Conservation (phyloP, 2,888 invertebrate genomes). For the Lepas anatifera region DNA sequence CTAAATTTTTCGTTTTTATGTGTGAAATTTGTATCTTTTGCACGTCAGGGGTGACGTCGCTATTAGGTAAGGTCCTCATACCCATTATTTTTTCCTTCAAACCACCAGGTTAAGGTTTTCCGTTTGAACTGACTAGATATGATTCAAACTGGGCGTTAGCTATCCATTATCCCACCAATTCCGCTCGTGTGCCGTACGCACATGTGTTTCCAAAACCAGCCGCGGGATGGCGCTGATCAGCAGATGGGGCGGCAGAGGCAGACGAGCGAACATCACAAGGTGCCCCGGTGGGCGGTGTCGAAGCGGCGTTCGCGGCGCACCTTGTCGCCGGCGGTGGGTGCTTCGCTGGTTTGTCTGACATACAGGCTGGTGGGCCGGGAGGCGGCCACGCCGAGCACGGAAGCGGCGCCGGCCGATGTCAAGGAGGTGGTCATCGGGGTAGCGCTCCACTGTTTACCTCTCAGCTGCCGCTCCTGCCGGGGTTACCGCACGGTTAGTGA, state of each 20-base stretch:
- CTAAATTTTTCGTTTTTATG: no score
- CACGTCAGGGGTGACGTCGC: no score
- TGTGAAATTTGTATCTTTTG: no score
- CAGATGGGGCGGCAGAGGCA: neutral
- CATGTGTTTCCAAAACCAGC: no score
- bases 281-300: neutral
- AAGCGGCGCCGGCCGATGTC: neutral
- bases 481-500: neutral
- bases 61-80: no score
- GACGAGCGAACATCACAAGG: neutral
- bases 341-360: neutral
- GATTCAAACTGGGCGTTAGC: no score
- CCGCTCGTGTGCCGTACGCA: no score
- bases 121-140: no score
- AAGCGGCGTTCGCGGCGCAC: neutral
- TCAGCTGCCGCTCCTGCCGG: neutral
- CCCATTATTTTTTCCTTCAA: no score
- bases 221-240: neutral
- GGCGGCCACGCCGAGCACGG: neutral
- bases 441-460: neutral
- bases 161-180: no score
- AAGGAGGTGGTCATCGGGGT: neutral
- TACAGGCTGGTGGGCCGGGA: constrained; percentile 5
- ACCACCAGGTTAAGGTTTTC: no score
- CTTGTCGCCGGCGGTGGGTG: neutral